A percentile compares a stretch with the other conserved stretches of the same genome.
phyloP scores from a whole-genome alignment of 1,140 invertebrate species.

The Notospermus geniculatus region DNA sequence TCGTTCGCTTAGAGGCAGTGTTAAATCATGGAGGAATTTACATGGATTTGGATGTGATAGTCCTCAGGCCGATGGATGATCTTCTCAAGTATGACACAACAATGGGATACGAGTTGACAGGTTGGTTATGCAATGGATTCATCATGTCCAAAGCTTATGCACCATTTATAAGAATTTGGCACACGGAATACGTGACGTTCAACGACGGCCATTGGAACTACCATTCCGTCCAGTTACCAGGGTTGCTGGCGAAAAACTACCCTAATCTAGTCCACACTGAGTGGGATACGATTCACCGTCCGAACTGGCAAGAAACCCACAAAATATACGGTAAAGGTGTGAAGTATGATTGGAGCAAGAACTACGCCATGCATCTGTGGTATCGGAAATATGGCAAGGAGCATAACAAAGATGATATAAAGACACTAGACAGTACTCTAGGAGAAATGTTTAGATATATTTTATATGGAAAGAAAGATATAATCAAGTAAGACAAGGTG shows the following conservation, averaged over 20 bases:
- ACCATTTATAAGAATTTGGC: conserved; percentile 4
- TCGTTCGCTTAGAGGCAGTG: conserved; percentile 7
- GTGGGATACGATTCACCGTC: not conserved
- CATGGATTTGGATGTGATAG: conserved; percentile 5
- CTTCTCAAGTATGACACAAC: not conserved
- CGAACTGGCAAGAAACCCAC: not conserved
- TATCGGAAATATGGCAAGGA: not conserved
- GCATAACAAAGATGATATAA: not conserved
- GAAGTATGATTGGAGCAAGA: not conserved
- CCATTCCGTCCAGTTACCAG: conserved; percentile 1
- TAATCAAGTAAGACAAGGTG: not conserved
- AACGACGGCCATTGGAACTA: not conserved
- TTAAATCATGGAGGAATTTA: conserved; percentile 5
- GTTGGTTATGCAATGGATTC: conserved; percentile 1
- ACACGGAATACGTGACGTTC: conserved; percentile 4
- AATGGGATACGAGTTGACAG: not conserved
- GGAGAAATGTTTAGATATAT: not conserved
- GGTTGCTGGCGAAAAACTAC: not conserved
- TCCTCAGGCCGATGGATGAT: not conserved
- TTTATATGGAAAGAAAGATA: not conserved
- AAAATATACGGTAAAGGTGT: not conserved
- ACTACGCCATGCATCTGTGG: conserved; percentile 6
- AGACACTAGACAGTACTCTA: not conserved
- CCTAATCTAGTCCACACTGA: conserved; percentile 1
- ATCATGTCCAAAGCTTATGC: not conserved